Base-by-base conservation (phyloP, 1,140 invertebrate species). In the Eubasilissa regina region DNA sequence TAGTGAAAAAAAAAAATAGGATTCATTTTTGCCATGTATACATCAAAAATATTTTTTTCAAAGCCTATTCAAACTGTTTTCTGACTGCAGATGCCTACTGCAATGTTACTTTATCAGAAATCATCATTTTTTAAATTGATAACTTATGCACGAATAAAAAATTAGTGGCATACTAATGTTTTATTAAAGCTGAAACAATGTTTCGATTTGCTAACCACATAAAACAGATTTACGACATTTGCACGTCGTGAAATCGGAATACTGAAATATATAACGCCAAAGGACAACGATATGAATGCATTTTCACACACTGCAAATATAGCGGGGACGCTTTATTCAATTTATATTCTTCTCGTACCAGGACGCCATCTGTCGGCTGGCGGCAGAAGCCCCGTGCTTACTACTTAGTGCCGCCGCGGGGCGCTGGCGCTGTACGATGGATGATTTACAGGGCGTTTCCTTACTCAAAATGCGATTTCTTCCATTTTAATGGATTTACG, bases 391-490 rank as follows among this genome's bases (percentile, higher is more conserved):
- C 48, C 19, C 6, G 25, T 6, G 25, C 25, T 35, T n/a, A 35
- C 1, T 35, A 6, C 48, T 51, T 3, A 10, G 45, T 45, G 11
- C 10, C 45, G 12, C 66, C 19, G 66, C 66, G 44, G 66, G 66
- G 66, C 66, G 66, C 66, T 58, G 25, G 15, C 47, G 19, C 66
- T 15, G 17, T 51, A 19, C 66, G 45, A 70, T 70, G 47, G 44
- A 25, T 70, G 66, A 70, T 70, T 70, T 70, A 70, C 66, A 13
- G 4, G 0, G 47, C 48, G 66, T 53, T 70, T 70, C 66, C 66
- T 51, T 70, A 70, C 48, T 70, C 47, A 51, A 70, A 70, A 70
- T 48, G 44, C 48, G 51, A 70, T 70, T 70, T 70, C 66, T 70
- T 51, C 47, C 15, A 70, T 53, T 70, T 70, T 53, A 70, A 70